phyloP scores from a whole-genome alignment of 1,140 invertebrate genomes.

The Lucilia sericata region DNA sequence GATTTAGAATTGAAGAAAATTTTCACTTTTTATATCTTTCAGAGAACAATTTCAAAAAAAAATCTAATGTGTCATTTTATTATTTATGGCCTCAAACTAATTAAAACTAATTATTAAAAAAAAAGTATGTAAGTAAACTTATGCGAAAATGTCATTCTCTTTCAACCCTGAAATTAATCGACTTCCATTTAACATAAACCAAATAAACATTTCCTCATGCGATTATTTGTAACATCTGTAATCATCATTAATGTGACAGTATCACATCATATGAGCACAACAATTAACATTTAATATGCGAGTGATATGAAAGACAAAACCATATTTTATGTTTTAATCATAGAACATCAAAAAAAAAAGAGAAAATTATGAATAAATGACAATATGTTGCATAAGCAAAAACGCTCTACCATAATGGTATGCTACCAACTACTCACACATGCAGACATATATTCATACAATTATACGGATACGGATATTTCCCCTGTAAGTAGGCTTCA shows the following conservation, averaged over 20 bases:
- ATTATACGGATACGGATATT: background rate
- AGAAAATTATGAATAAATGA: slow-evolving; percentile 41
- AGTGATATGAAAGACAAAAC: background rate
- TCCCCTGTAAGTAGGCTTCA: background rate
- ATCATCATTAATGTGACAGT: slow-evolving; percentile 37
- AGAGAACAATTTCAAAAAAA: too few relatives aligned
- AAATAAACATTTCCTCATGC: background rate
- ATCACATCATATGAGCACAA: slow-evolving; percentile 2
- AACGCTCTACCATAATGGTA: too few relatives aligned
- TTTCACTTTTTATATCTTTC: too few relatives aligned
- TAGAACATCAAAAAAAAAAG: background rate
- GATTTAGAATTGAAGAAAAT: too few relatives aligned
- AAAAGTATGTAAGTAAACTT: too few relatives aligned
- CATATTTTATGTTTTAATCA: slow-evolving; percentile 39
- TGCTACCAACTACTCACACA: background rate
- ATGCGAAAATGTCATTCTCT: too few relatives aligned
- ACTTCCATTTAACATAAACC: background rate
- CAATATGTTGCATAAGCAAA: slow-evolving; percentile 23
- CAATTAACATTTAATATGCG: slow-evolving; percentile 35
- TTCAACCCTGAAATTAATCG: background rate
- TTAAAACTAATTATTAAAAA: too few relatives aligned
- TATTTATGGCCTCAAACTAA: too few relatives aligned
- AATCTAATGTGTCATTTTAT: too few relatives aligned
- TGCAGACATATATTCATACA: background rate
- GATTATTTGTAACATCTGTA: slow-evolving; percentile 28